A percentile compares a stretch with the other conserved stretches of the same genome.
phyloP scores from a whole-genome alignment of 2,888 invertebrate species.

The Sphecodes monilicornis region DNA sequence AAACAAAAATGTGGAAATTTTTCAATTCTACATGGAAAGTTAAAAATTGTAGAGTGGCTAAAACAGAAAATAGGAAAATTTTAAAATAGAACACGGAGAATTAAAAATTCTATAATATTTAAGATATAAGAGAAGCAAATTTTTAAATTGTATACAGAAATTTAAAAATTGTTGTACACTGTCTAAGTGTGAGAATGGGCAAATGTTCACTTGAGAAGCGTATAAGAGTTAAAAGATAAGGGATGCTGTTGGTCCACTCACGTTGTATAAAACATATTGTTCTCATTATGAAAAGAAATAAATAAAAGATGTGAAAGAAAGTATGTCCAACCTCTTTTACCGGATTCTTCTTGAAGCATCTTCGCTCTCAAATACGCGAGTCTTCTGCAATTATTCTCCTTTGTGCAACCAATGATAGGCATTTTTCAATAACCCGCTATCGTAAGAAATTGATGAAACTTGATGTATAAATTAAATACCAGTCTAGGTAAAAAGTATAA shows the following conservation, averaged over 20 bases:
- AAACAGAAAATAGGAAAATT: too few species aligned
- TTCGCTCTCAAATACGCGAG: conserved; percentile 67
- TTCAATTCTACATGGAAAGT: too few species aligned
- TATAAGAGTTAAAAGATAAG: background rate
- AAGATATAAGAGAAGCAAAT: too few species aligned
- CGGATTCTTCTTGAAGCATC: conserved; percentile 52
- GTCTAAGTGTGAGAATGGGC: background rate
- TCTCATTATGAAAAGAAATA: too few species aligned
- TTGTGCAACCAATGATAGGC: conserved; percentile 76
- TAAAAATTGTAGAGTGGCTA: too few species aligned
- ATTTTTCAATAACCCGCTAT: conserved; percentile 45
- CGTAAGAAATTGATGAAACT: background rate
- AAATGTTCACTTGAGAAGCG: background rate
- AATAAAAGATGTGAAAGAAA: too few species aligned
- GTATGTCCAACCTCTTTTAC: conserved; percentile 63
- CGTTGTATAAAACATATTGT: background rate
- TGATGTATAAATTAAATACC: background rate
- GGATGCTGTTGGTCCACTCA: background rate
- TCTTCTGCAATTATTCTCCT: conserved; percentile 76
- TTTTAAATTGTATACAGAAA: too few species aligned
- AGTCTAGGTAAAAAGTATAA: too few species aligned
- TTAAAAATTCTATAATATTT: too few species aligned
- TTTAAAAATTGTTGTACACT: background rate
- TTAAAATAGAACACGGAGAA: too few species aligned
- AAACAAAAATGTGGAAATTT: too few species aligned